phyloP scores from a whole-genome alignment of 2,113 vertebrate species.

The Tichodroma muraria region DNA sequence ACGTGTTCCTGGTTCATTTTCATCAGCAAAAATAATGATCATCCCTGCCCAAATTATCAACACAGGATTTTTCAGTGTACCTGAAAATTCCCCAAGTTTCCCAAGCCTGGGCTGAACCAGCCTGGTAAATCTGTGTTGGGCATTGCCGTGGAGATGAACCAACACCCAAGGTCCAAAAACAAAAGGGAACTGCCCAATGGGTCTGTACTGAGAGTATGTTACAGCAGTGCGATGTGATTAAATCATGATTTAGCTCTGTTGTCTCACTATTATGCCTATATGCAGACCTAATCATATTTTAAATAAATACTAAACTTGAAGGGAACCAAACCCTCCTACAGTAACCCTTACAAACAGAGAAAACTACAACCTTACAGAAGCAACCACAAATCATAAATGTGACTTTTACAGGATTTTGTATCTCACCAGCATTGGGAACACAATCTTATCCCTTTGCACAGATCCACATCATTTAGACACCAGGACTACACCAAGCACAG shows the following conservation, averaged over 20 bases:
- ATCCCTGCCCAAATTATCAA: neutral
- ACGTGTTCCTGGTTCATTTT: fast-evolving
- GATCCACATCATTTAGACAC: neutral
- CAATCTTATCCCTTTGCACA: neutral
- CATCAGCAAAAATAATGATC: neutral
- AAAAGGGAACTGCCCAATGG: neutral
- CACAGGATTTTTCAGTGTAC: neutral
- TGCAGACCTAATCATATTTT: neutral
- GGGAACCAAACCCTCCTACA: neutral
- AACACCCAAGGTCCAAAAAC: neutral
- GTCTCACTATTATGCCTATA: neutral
- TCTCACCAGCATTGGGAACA: neutral
- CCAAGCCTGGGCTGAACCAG: neutral
- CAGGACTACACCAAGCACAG: neutral
- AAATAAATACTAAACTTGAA: neutral
- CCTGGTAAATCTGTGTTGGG: neutral
- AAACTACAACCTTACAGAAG: neutral
- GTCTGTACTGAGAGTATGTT: neutral
- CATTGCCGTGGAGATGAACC: neutral
- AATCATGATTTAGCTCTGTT: neutral
- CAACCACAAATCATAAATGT: neutral
- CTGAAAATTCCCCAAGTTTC: neutral
- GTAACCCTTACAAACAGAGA: neutral
- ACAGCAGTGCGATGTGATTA: neutral
- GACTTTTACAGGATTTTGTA: neutral